phyloP scores from a whole-genome alignment of 2,797 vertebrate species.

The Vultur gryphus region DNA sequence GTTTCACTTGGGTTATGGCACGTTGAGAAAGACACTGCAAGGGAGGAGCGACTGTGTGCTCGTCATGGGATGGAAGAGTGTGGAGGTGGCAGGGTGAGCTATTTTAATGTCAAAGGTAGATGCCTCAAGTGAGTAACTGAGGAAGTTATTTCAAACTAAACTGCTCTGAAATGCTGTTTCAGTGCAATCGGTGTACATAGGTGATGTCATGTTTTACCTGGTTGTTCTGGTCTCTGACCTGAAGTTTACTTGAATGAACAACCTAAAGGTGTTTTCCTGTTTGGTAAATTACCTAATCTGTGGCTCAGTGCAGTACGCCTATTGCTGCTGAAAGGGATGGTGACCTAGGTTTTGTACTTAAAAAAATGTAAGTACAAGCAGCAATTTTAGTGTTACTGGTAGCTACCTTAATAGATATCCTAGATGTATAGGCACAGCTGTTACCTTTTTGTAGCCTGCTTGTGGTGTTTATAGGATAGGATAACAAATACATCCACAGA shows the following conservation, averaged over 20 bases:
- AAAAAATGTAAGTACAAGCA: background rate
- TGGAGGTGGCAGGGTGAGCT: background rate
- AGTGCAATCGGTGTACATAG: background rate
- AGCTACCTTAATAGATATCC: background rate
- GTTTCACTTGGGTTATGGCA: background rate
- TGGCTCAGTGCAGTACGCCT: background rate
- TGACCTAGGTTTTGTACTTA: background rate
- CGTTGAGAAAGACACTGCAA: rapidly evolving
- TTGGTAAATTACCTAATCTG: background rate
- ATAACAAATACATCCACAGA: background rate
- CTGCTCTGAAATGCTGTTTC: background rate
- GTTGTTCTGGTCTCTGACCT: background rate
- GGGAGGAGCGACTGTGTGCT: background rate
- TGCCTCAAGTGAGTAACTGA: background rate
- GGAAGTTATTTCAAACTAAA: background rate
- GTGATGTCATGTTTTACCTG: background rate
- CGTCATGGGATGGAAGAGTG: background rate
- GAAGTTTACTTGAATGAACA: background rate
- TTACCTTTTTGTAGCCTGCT: background rate
- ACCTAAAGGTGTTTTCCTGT: background rate
- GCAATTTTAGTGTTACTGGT: background rate
- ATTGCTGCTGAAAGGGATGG: background rate
- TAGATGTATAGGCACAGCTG: background rate
- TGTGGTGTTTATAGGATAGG: background rate
- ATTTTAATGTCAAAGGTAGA: background rate